Conservation (phyloP, 2,113 vertebrate genomes). For the Heterocephalus glaber region DNA sequence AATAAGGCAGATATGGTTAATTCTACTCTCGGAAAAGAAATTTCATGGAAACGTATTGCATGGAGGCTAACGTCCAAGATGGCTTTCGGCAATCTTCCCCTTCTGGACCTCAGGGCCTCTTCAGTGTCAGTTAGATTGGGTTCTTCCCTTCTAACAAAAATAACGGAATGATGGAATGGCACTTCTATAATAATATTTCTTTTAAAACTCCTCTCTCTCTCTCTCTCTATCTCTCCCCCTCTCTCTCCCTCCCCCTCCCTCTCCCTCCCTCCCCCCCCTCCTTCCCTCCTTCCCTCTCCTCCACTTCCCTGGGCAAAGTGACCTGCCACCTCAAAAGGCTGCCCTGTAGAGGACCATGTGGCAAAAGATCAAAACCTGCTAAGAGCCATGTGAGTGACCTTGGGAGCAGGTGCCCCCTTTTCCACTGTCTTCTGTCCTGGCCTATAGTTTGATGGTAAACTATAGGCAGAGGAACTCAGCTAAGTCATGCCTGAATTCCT, state of each 20-base stretch:
- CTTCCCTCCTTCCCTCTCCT: background rate
- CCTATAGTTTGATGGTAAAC: background rate
- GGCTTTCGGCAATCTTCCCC: no score
- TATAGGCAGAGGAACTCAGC: background rate
- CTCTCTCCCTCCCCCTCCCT: fast-evolving
- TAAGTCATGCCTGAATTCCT: background rate
- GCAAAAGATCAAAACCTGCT: background rate
- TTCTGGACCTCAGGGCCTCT: background rate
- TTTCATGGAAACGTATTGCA: background rate
- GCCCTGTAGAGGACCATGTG: background rate
- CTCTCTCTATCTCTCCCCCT: no score
- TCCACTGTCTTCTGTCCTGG: background rate
- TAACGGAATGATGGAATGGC: background rate
- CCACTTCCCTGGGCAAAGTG: background rate
- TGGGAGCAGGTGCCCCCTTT: background rate
- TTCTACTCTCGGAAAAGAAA: background rate
- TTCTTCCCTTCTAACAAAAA: background rate
- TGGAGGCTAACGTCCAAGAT: fast-evolving
- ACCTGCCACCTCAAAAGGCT: background rate
- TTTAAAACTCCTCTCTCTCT: no score
- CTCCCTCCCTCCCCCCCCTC: no score
- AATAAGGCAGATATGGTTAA: background rate
- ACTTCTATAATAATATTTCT: background rate
- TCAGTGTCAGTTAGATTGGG: no score
- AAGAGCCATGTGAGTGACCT: background rate